Evolutionary conservation across 2,797 vertebrate species (phyloP).

Genomic region (Sebastes variabilis): DNA sequence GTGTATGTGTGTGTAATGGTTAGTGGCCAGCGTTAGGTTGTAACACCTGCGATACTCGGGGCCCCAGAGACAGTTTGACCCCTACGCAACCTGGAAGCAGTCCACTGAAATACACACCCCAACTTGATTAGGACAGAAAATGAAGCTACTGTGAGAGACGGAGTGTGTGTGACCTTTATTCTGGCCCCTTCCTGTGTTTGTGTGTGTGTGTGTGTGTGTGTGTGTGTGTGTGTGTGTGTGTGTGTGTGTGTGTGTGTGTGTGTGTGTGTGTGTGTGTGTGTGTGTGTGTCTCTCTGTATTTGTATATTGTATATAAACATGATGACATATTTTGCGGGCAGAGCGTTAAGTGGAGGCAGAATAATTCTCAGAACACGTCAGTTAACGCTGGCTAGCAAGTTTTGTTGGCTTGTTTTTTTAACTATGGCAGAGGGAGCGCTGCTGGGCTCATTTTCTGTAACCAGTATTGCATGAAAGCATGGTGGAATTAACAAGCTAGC

Average conservation of each 20-base stretch:
- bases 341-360: no score
- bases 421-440: no score
- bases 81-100: conserved; percentile 22
- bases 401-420: no score
- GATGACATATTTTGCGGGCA: no score
- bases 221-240: no score
- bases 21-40: neutral
- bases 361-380: no score
- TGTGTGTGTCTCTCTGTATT: neutral
- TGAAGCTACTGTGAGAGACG: neutral
- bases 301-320: no score
- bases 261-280: neutral
- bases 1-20: neutral
- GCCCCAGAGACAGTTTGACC: conserved; percentile 19
- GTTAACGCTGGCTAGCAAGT: no score
- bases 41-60: conserved; percentile 4
- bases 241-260: neutral
- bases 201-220: neutral
- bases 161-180: conserved; percentile 14
- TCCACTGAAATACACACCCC: neutral
- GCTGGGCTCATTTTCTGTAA: no score
- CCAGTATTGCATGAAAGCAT: no score
- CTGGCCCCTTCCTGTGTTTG: neutral
- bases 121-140: conserved; percentile 17
- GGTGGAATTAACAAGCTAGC: no score